Base-by-base conservation (phyloP, 2,888 invertebrate genomes). In the Lasioglossum calceatum region DNA sequence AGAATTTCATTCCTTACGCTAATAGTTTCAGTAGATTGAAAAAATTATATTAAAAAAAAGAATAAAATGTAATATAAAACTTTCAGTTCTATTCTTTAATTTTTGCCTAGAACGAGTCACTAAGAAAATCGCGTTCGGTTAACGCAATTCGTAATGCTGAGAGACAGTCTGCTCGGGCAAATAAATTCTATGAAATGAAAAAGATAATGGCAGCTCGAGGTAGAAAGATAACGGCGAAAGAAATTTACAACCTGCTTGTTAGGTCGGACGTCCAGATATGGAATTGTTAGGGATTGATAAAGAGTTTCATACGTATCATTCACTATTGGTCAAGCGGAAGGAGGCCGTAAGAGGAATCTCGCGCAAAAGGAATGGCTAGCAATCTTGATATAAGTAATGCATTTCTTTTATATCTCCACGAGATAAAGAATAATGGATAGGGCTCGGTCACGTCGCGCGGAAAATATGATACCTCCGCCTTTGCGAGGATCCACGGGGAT, bases 341-440 rank as follows among this genome's bases (percentile, higher is more conserved):
- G 84, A 88, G 84, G 82, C 73, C 75, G 83, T 81, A 82, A 88
- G 84, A 88, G 87, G 91, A 91, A 89, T 90, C 84, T 74, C 87
- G 86, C 84, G 89, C 77, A 84, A 88, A 89, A 92, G 90, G 92
- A 92, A 92, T 90, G 92, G 90, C 91, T 91, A 92, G 92, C 92
- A 93, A 94, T 94, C 93, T 93, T 93, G 94, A 94, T 93, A 94
- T 94, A 94, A 94, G 94, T 94, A 94, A 94, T 93, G 93, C 94
- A 92, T 94, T 92, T 93, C 94, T 93, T 94, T 93, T 94, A 94
- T 94, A 94, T 92, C 93, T 93, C 90, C 86, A 88, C 89, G 87
- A 94, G 95, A 95, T 95, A 94, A 95, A 95, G 95, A 94, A 93
- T 95, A 95, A 95, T 94, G 94, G 94, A 94, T 92, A 90, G 90